phyloP scores from a whole-genome alignment of 2,888 invertebrate genomes.

The Esperia sulphurella region DNA sequence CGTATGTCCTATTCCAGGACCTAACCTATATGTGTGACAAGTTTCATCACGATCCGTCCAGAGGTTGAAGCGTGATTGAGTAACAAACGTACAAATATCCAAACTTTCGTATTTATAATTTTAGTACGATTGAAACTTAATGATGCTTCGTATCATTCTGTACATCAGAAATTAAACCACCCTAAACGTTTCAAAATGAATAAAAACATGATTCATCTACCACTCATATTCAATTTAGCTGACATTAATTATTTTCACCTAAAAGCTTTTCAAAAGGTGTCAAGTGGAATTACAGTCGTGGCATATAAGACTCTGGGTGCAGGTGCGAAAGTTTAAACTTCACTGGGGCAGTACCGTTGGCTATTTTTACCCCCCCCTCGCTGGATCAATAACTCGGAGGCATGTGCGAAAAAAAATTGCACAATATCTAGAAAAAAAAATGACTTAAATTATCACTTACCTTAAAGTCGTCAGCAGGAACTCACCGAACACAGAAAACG shows the following conservation, averaged over 20 bases:
- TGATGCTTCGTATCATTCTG: too few relatives aligned
- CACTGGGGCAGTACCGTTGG: conserved; percentile 15
- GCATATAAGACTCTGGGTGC: conserved; percentile 23
- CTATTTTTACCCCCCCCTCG: conserved; percentile 44
- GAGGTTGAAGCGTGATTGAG: too few relatives aligned
- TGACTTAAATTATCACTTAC: conserved; percentile 1
- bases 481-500: background rate
- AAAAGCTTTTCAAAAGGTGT: conserved; percentile 8
- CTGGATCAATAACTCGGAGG: conserved; percentile 41
- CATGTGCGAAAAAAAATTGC: background rate
- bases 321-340: conserved; percentile 23
- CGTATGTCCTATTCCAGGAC: too few relatives aligned
- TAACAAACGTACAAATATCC: too few relatives aligned
- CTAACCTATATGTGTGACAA: too few relatives aligned
- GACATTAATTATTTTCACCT: conserved; percentile 37
- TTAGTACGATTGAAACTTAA: too few relatives aligned
- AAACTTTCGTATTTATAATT: too few relatives aligned
- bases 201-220: conserved; percentile 6
- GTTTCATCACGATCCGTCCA: too few relatives aligned
- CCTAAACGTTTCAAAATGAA: background rate
- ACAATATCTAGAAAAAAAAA: background rate
- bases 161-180: background rate
- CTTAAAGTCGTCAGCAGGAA: background rate
- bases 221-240: conserved; percentile 29
- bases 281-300: conserved; percentile 17